These are phyloP conservation scores for Lepidurus packardi DNA, from an alignment of 1,140 invertebrate genomes.

Conservation along the genomic window DNA sequence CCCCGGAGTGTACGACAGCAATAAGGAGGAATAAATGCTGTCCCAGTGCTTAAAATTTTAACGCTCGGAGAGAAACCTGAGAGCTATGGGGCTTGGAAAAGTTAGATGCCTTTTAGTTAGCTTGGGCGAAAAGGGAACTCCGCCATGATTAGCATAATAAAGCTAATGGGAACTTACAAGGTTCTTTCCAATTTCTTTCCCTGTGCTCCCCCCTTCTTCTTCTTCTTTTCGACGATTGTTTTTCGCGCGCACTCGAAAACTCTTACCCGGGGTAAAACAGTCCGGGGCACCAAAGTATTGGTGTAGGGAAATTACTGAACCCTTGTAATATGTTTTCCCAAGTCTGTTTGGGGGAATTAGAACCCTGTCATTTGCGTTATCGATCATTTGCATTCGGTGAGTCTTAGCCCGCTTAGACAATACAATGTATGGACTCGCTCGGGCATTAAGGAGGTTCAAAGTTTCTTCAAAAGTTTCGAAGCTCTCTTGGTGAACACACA, in stretches of 20 bases:
- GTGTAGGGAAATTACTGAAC: neutral
- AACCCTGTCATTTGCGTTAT: slow-evolving; percentile 19
- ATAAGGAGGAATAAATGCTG: slow-evolving; percentile 19
- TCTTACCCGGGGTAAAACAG: neutral
- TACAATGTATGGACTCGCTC: neutral
- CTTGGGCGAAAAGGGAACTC: neutral
- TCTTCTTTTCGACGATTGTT: slow-evolving; percentile 10
- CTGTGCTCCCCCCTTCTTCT: neutral
- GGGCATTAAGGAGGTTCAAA: neutral
- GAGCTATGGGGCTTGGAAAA: neutral
- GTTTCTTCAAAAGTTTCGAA: neutral
- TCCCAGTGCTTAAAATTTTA: slow-evolving; percentile 9
- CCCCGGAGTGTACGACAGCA: neutral
- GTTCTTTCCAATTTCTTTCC: neutral
- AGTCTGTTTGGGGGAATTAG: neutral
- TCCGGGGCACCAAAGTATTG: neutral
- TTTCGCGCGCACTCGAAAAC: neutral
- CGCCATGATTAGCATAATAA: slow-evolving; percentile 8
- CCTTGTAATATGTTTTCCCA: neutral
- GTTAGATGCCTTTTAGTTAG: neutral
- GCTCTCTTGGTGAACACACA: neutral
- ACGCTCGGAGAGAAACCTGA: neutral
- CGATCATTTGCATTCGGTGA: neutral
- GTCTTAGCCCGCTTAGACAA: neutral
- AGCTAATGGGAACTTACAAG: slow-evolving; percentile 21